phyloP scores from a whole-genome alignment of 1,140 invertebrate species.

The Tribolium castaneum region DNA sequence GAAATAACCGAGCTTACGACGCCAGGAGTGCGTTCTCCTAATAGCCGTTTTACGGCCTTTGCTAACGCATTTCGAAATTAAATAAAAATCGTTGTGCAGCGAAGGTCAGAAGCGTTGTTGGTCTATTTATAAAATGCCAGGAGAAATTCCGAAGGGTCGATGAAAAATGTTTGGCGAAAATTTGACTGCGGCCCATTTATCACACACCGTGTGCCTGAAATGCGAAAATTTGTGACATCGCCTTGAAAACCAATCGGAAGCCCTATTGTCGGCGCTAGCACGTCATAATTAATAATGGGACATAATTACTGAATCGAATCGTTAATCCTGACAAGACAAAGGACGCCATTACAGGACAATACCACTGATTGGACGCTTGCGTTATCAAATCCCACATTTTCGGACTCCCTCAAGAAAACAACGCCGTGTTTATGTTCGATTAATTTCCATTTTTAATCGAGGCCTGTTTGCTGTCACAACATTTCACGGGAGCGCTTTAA shows the following conservation, averaged over 20 bases:
- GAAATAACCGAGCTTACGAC: not conserved
- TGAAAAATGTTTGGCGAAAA: constrained; percentile 20
- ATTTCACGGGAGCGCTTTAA: constrained; percentile 2
- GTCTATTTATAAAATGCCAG: not conserved
- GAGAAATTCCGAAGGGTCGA: not conserved
- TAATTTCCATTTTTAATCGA: constrained; percentile 29
- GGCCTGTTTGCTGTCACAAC: constrained; percentile 13
- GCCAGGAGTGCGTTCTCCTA: not conserved
- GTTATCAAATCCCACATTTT: not conserved
- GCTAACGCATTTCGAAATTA: not conserved
- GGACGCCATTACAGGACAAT: not conserved
- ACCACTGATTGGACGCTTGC: not conserved
- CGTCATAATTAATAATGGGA: constrained; percentile 5
- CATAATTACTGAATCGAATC: constrained; percentile 16
- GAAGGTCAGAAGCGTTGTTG: not conserved
- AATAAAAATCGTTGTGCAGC: not conserved
- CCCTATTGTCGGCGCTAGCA: not conserved
- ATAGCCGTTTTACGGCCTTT: not conserved
- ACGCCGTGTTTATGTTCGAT: constrained; percentile 16
- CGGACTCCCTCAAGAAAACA: not conserved
- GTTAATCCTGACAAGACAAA: not conserved
- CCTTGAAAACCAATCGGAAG: constrained; percentile 6
- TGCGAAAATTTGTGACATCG: not conserved
- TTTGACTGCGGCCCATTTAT: constrained; percentile 19
- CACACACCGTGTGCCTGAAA: constrained; percentile 1